phyloP scores from a whole-genome alignment of 2,797 vertebrate genomes.

The Nyctalus aviator region DNA sequence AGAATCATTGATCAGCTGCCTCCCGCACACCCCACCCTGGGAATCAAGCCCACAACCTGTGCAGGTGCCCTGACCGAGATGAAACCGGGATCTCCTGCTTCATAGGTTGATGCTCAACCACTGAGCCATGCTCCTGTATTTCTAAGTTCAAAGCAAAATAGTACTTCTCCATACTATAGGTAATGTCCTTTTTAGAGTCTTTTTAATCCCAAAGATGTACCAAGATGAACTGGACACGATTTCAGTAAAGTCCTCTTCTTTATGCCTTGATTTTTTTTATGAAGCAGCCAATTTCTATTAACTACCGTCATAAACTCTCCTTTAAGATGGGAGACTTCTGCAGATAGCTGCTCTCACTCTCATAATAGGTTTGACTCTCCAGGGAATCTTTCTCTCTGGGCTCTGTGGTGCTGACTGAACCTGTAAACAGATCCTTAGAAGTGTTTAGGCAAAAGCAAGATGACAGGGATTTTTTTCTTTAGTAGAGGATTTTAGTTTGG shows the following conservation, averaged over 20 bases:
- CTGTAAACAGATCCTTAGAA: slow-evolving; percentile 29
- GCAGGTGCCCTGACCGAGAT: no score
- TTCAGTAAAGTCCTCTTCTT: slow-evolving; percentile 32
- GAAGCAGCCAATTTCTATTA: slow-evolving; percentile 46
- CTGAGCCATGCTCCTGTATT: not conserved
- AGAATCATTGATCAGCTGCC: no score
- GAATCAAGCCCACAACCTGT: no score
- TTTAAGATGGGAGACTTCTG: slow-evolving; percentile 1
- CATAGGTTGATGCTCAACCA: no score
- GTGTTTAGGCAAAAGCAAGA: slow-evolving; percentile 1
- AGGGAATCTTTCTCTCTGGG: not conserved
- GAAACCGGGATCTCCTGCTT: no score
- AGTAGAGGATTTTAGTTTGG: slow-evolving; percentile 46
- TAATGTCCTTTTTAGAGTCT: slow-evolving; percentile 26
- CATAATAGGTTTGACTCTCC: not conserved
- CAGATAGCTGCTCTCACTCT: not conserved
- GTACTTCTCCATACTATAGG: slow-evolving; percentile 10
- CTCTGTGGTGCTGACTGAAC: not conserved
- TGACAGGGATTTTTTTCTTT: not conserved
- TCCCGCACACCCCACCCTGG: no score
- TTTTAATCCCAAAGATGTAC: not conserved
- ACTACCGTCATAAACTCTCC: not conserved
- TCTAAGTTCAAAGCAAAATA: slow-evolving; percentile 13
- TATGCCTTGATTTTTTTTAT: not conserved
- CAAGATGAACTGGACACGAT: not conserved